Evolutionary conservation across 1,140 invertebrate species (phyloP).

Genomic region (Heliothis virescens): DNA sequence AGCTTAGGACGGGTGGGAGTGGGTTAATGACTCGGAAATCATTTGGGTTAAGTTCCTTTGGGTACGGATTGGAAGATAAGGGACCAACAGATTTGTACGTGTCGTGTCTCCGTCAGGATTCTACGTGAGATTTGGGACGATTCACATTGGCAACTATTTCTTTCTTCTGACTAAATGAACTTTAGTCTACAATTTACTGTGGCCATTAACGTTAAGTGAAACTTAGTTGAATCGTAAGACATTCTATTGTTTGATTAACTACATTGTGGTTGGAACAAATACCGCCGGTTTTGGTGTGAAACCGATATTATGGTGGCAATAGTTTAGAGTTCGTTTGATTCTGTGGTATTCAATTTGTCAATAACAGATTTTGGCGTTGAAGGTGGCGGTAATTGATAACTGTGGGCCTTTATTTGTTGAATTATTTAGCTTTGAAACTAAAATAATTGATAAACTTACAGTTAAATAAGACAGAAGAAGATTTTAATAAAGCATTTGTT

Average conservation of each 20-base stretch:
- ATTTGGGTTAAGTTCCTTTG: slow-evolving; percentile 81
- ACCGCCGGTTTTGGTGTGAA: slow-evolving; percentile 15
- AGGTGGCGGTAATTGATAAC: slow-evolving; percentile 27
- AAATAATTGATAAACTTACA: too few species aligned
- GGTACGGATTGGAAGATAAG: slow-evolving; percentile 83
- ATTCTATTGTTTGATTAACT: slow-evolving; percentile 16
- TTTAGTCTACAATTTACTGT: background rate
- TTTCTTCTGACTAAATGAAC: slow-evolving; percentile 2
- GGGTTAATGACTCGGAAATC: slow-evolving; percentile 85
- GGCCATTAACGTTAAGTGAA: background rate
- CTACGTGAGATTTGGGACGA: slow-evolving; percentile 11
- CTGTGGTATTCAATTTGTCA: slow-evolving; percentile 19
- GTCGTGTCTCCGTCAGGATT: slow-evolving; percentile 67
- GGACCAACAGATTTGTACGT: slow-evolving; percentile 82
- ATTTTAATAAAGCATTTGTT: too few species aligned
- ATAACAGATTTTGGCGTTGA: slow-evolving; percentile 20
- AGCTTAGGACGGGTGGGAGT: slow-evolving; percentile 78
- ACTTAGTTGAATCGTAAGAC: background rate
- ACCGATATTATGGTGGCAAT: slow-evolving; percentile 21
- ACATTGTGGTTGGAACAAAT: slow-evolving; percentile 21
- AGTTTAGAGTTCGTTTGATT: slow-evolving; percentile 22
- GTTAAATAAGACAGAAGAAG: too few species aligned
- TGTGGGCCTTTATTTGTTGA: background rate
- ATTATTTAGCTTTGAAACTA: background rate
- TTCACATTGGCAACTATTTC: slow-evolving; percentile 16